These are phyloP conservation scores for Hippopotamus amphibius DNA, from an alignment of 2,113 vertebrate species.

Conservation along the genomic window DNA sequence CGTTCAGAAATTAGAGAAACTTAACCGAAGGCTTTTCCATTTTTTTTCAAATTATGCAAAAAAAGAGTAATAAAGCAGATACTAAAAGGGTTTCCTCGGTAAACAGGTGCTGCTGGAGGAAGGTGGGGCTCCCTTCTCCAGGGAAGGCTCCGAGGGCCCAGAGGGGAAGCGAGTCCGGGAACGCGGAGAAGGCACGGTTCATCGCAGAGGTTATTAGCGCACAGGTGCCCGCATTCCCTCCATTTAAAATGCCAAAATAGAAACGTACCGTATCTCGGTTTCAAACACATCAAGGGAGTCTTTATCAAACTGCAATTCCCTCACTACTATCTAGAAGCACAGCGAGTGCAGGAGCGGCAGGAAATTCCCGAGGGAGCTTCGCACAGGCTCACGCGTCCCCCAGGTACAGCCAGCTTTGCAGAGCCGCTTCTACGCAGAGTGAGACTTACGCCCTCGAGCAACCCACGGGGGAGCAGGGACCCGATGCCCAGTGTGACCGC, in stretches of 20 bases:
- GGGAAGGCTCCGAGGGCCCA: not conserved
- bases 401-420: not conserved
- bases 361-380: not conserved
- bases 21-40: not conserved
- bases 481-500: not conserved
- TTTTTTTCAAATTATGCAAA: not conserved
- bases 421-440: not conserved
- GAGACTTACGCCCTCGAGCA: not conserved
- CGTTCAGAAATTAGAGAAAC: not conserved
- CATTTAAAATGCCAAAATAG: not conserved
- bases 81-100: not conserved
- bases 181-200: not conserved
- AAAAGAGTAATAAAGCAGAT: not conserved
- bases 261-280: not conserved
- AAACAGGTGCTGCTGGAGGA: not conserved
- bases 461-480: not conserved
- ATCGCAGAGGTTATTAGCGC: not conserved
- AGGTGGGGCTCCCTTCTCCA: not conserved
- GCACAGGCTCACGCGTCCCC: not conserved
- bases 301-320: not conserved
- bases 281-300: not conserved
- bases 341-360: not conserved
- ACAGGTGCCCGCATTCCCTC: not conserved
- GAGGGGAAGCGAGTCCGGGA: not conserved
- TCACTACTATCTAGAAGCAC: not conserved